Evolutionary conservation across 37 sponge, comb jelly and placozoan species (phyloP), one percentile per base, ranked within the genome.

Genomic region (Beroe ovata): DNA sequence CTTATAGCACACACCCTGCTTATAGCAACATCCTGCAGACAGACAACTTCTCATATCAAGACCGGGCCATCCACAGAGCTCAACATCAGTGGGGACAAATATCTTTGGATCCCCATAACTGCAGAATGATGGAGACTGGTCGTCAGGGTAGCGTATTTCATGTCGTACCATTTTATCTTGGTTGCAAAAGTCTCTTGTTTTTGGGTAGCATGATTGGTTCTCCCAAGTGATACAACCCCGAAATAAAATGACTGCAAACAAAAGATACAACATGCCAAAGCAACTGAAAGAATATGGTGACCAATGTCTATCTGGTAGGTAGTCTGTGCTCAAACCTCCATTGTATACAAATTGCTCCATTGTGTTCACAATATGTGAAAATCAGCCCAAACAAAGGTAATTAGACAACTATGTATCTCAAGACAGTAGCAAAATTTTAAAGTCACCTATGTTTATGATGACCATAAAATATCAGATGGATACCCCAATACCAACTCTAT

Each of bases 31-130:
- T 33, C 69, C 69, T 2, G 69, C 25, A 34, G 16, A 29, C 36
- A 29, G 16, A 30, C 69, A 66, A 4, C 25, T 30, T 4, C 35
- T 66, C 69, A 34, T 8, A 37, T 30, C 30, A 8, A 66, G 25
- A 32, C 69, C 69, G 14, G 33, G 69, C 69, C 69, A 66, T 4
- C 69, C 69, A 33, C 69, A 66, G 16, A 1, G 25, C 69, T 66
- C 30, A 14, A 66, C 69, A 1, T 6, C 36, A 18, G 2, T 66
- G 0, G 36, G 33, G 4, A 34, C 35, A 66, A 66, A 66, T 1
- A 34, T 37, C 35, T 32, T 18, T 33, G 25, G 25, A 37, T 66
- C 30, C 18, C 69, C 69, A 25, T 29, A 66, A 32, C 18, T 29
- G 69, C 69, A 66, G 35, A 29, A 66, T 19, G 69, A 66, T 34